Evolutionary conservation across 2,888 invertebrate genomes (phyloP), one percentile per base, ranked within the genome.

Genomic region (Ennomos quercinarius): DNA sequence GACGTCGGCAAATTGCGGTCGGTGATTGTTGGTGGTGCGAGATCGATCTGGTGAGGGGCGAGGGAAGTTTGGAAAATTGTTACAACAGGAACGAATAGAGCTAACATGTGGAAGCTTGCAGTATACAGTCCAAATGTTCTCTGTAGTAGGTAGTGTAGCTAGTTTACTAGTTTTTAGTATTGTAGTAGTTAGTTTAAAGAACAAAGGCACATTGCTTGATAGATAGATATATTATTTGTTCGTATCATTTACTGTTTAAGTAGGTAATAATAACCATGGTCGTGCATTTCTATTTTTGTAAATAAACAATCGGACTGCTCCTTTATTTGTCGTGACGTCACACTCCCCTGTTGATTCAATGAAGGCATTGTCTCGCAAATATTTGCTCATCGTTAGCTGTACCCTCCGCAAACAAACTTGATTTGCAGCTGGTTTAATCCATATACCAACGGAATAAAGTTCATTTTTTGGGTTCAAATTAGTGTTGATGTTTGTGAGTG

Each of bases 381-480:
- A 83, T 89, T 88, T 87, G 82, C 69, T 67, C 73, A 74, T 88
- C 83, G 84, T 87, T 88, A 85, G 77, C 76, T 59, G 55, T 63
- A 45, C 63, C 63, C 53, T 65, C 39, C 44, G 43, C 60, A 41
- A 11, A 48, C 60, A 45, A 50, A 35, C 43, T 39, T 40, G 10
- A 37, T 51, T 55, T 52, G 44, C 53, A 62, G 62, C 57, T 57
- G 58, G 53, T 53, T 49, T 53, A 53, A 45, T 61, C 64, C 48
- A 39, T 58, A 61, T 62, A 11, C n/a, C 49, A 9, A 51, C 4
- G 60, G 38, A 43, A 62, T 61, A 65, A 43, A 56, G 63, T 41
- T 57, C 40, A 56, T 35, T 52, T 55, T 58, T 49, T 11, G 17
- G 35, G 34, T 17, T n/a, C 10, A 2, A 10, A 42, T 10, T 27